phyloP scores from a whole-genome alignment of 2,888 invertebrate genomes.

The Hylaea fasciaria region DNA sequence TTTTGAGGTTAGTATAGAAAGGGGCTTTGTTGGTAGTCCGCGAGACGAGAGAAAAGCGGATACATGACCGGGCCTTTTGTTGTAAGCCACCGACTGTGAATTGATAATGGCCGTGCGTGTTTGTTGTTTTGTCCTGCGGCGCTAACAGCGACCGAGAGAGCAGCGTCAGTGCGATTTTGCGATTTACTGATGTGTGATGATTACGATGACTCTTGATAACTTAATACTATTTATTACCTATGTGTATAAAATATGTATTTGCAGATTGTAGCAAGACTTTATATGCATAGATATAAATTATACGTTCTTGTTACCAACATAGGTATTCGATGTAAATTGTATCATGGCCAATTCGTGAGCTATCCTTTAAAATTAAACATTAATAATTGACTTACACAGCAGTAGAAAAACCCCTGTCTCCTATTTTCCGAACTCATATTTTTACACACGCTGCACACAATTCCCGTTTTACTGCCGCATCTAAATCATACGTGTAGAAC shows the following conservation, averaged over 20 bases:
- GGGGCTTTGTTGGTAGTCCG: conserved; percentile 61
- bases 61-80: conserved; percentile 71
- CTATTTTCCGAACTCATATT: conserved; percentile 11
- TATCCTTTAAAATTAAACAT: too few relatives aligned
- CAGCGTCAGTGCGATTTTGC: conserved; percentile 15
- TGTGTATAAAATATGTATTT: too few relatives aligned
- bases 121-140: conserved; percentile 56
- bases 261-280: too few relatives aligned
- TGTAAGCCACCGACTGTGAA: conserved; percentile 72
- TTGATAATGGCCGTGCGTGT: conserved; percentile 72
- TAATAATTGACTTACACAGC: neutral
- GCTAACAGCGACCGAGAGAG: conserved; percentile 18
- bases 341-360: neutral
- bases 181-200: conserved; percentile 5
- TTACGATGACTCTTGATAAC: neutral
- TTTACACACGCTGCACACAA: conserved; percentile 37
- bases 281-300: too few relatives aligned
- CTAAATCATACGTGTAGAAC: conserved; percentile 67
- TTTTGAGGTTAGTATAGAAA: conserved; percentile 59
- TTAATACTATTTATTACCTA: too few relatives aligned
- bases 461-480: conserved; percentile 48
- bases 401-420: neutral
- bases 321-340: too few relatives aligned
- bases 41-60: conserved; percentile 61
- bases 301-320: neutral